Conservation (phyloP, 1,140 invertebrate genomes). For the Drosophila virilis region DNA sequence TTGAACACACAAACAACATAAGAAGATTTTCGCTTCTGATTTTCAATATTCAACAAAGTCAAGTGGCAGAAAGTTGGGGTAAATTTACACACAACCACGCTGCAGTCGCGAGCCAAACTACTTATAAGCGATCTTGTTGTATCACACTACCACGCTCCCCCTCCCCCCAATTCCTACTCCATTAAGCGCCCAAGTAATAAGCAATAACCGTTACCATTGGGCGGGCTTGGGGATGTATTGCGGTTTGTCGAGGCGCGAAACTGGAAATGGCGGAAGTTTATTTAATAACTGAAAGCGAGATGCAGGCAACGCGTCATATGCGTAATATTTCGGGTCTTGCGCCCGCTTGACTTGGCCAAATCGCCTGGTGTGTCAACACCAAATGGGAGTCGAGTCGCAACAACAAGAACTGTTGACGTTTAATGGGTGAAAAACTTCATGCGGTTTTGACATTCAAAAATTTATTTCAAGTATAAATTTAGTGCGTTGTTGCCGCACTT, state of each 20-base stretch:
- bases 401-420: neutral
- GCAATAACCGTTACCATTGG: conserved; percentile 64
- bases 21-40: conserved; percentile 63
- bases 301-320: conserved; percentile 47
- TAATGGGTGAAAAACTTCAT: conserved; percentile 59
- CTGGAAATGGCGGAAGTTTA: conserved; percentile 78
- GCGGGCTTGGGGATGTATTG: conserved; percentile 6
- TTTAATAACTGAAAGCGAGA: conserved; percentile 68
- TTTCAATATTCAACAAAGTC: conserved; percentile 21
- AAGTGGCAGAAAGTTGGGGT: conserved; percentile 1
- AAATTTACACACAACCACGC: conserved; percentile 52
- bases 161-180: conserved; percentile 21
- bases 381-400: conserved; percentile 77
- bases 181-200: conserved; percentile 47
- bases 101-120: conserved; percentile 60
- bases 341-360: conserved; percentile 75
- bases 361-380: conserved; percentile 82
- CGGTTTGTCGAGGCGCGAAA: conserved; percentile 68
- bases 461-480: conserved; percentile 66
- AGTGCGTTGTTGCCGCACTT: conserved; percentile 68
- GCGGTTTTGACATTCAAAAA: conserved; percentile 68
- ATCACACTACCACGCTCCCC: neutral
- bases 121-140: conserved; percentile 28
- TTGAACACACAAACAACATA: conserved; percentile 28
- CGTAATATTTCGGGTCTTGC: conserved; percentile 69